phyloP scores from a whole-genome alignment of 2,888 invertebrate species.

The Epinotia ramella region DNA sequence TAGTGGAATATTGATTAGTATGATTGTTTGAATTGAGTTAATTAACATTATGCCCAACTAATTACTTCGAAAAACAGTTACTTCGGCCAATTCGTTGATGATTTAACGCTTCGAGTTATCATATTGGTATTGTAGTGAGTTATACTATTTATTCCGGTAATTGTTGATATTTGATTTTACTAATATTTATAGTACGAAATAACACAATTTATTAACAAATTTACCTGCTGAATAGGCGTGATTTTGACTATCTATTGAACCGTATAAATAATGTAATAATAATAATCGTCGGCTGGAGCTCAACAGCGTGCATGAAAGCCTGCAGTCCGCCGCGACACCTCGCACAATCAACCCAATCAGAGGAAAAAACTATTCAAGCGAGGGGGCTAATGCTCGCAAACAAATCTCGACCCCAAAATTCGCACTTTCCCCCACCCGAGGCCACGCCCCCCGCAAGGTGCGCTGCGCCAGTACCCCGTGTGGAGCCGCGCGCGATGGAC shows the following conservation, averaged over 20 bases:
- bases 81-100: conserved; percentile 25
- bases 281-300: neutral
- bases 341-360: conserved; percentile 83
- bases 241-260: neutral
- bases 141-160: neutral
- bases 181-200: neutral
- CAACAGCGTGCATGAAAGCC: conserved; percentile 10
- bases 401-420: conserved; percentile 83
- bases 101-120: conserved; percentile 8
- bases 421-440: conserved; percentile 75
- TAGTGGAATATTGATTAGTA: conserved; percentile 75
- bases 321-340: conserved; percentile 65
- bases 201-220: neutral
- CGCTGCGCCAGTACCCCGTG: conserved; percentile 68
- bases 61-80: conserved; percentile 41
- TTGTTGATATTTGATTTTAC: neutral
- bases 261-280: neutral
- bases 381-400: conserved; percentile 82
- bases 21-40: conserved; percentile 69
- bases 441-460: conserved; percentile 55
- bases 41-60: conserved; percentile 57
- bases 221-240: neutral
- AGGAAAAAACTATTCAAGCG: conserved; percentile 78
- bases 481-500: conserved; percentile 72
- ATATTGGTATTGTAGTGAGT: neutral